These are phyloP conservation scores for Drosophila nigricruria DNA, from an alignment of 2,888 invertebrate species.

Conservation along the genomic window DNA sequence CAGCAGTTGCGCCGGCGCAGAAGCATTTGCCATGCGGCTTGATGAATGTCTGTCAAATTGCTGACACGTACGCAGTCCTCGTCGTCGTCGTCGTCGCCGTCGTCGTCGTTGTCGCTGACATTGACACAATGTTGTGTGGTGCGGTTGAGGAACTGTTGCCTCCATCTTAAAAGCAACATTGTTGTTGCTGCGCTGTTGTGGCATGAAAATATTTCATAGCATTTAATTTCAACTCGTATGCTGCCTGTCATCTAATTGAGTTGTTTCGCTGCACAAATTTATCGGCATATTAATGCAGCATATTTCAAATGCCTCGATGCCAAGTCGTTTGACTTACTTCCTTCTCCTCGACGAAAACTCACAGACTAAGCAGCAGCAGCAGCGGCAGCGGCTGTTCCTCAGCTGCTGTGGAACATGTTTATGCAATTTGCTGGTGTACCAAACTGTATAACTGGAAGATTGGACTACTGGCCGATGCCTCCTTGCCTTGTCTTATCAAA, in stretches of 20 bases:
- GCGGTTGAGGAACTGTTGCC: conserved; percentile 2
- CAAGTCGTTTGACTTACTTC: conserved; percentile 66
- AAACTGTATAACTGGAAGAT: conserved; percentile 43
- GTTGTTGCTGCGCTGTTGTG: conserved; percentile 37
- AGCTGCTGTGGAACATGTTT: conserved; percentile 61
- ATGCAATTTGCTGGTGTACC: conserved; percentile 65
- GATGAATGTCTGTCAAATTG: conserved; percentile 82
- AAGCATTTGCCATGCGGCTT: conserved; percentile 45
- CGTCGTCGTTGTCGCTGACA: conserved; percentile 38
- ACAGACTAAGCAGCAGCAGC: background rate
- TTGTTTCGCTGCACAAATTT: conserved; percentile 76
- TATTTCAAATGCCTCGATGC: conserved; percentile 73
- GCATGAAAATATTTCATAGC: conserved; percentile 71
- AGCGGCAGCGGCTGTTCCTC: background rate
- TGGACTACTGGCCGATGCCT: conserved; percentile 32
- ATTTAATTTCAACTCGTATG: conserved; percentile 67
- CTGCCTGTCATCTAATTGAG: conserved; percentile 80
- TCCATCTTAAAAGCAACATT: conserved; percentile 23
- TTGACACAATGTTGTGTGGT: conserved; percentile 72
- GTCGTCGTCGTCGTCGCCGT: conserved; percentile 37
- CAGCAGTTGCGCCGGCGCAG: conserved; percentile 14
- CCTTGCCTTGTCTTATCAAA: conserved; percentile 76
- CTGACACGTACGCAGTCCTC: conserved; percentile 72
- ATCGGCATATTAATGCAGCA: conserved; percentile 81
- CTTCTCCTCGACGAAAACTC: conserved; percentile 31